These are phyloP conservation scores for Theodoxus fluviatilis DNA, from an alignment of 2,888 invertebrate genomes.

Conservation along the genomic window DNA sequence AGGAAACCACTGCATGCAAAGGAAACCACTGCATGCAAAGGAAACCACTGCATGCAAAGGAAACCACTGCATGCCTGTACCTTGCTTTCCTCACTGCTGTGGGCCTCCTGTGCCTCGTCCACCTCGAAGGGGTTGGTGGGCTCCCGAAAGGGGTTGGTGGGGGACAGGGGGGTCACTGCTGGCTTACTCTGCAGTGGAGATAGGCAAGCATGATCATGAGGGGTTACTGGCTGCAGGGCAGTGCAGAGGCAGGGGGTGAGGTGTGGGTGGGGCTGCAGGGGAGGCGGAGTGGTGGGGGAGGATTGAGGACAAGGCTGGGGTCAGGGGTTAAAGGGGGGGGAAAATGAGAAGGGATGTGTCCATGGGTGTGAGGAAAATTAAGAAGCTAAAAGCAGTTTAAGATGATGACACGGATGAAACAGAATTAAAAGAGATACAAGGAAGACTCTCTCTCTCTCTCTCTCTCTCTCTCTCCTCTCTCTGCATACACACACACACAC, in stretches of 20 bases:
- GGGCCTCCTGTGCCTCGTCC: slow-evolving; percentile 34
- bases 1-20: no score
- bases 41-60: neutral
- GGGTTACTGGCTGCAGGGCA: no score
- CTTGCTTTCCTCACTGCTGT: slow-evolving; percentile 28
- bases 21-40: no score
- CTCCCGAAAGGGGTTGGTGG: slow-evolving; percentile 51
- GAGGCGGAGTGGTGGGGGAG: neutral
- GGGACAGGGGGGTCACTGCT: slow-evolving; percentile 26
- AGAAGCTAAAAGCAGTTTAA: no score
- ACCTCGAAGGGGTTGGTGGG: slow-evolving; percentile 63
- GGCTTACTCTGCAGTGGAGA: slow-evolving; percentile 30
- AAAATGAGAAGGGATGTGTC: slow-evolving; percentile 2
- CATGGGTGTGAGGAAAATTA: no score
- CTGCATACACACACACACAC: slow-evolving; percentile 1
- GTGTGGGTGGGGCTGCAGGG: neutral
- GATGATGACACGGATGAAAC: no score
- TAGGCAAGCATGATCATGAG: no score
- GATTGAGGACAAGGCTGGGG: no score
- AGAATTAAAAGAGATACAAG: no score
- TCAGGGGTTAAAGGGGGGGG: neutral
- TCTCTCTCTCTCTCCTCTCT: no score
- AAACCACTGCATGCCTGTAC: neutral
- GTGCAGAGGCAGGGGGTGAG: slow-evolving; percentile 3
- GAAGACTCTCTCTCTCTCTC: no score